A percentile compares a stretch with the other conserved stretches of the same genome.
Evolutionary conservation across 2,113 vertebrate genomes (phyloP).

Genomic region (Sturnus vulgaris): DNA sequence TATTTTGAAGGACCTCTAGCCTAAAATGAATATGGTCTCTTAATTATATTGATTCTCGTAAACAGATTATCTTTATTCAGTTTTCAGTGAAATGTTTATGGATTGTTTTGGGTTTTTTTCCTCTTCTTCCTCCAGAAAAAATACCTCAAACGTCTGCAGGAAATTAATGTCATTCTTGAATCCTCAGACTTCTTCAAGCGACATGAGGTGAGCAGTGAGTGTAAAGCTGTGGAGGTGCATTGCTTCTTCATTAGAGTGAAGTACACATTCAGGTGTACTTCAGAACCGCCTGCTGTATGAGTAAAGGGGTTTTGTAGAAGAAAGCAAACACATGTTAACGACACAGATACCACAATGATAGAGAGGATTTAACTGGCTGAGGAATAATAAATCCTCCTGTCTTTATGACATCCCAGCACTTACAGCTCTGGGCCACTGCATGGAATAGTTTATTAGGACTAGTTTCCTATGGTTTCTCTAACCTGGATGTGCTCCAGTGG

Average conservation of each 20-base stretch:
- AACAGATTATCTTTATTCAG: not conserved
- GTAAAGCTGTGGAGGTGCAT: not conserved
- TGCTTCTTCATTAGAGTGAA: not conserved
- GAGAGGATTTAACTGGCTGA: not conserved
- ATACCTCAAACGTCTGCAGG: constrained; percentile 86
- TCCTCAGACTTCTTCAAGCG: constrained; percentile 89
- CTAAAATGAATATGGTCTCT: not conserved
- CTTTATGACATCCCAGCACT: not conserved
- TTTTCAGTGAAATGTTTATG: not conserved
- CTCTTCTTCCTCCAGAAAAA: constrained; percentile 74
- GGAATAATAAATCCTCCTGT: not conserved
- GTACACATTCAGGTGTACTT: not conserved
- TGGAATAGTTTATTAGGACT: not conserved
- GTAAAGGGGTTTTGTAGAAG: not conserved
- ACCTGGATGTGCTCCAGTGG: not conserved
- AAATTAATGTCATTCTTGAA: constrained; percentile 85
- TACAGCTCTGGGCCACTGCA: not conserved
- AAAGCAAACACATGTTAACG: not conserved
- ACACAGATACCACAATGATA: not conserved
- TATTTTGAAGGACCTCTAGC: not conserved
- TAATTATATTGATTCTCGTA: not conserved
- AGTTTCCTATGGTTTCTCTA: not conserved
- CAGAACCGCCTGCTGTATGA: not conserved
- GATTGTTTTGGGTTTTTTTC: not conserved
- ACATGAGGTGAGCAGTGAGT: constrained; percentile 85